Conservation (phyloP, 1,140 invertebrate genomes). For the Drosophila albomicans region DNA sequence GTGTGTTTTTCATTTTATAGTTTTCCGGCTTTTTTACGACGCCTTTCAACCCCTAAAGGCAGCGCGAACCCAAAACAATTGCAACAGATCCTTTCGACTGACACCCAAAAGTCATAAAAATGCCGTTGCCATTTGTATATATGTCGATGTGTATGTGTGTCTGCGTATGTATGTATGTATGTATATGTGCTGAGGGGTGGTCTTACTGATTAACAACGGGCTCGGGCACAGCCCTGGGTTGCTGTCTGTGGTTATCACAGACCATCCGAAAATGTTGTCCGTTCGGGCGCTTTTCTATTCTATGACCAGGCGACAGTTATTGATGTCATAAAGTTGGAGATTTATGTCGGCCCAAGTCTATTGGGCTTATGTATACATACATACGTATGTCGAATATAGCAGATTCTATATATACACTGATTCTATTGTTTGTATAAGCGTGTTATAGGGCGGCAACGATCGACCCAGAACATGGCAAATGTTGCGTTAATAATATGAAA, state of each 20-base stretch:
- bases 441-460: slow-evolving; percentile 43
- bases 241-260: slow-evolving; percentile 63
- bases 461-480: slow-evolving; percentile 48
- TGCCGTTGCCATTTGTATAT: slow-evolving; percentile 70
- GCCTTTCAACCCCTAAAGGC: slow-evolving; percentile 69
- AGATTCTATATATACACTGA: slow-evolving; percentile 9
- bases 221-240: slow-evolving; percentile 53
- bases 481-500: slow-evolving; percentile 68
- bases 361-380: slow-evolving; percentile 58
- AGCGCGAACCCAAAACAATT: slow-evolving; percentile 68
- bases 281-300: slow-evolving; percentile 51
- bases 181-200: slow-evolving; percentile 43
- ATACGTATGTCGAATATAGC: slow-evolving; percentile 6
- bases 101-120: slow-evolving; percentile 78
- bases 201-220: slow-evolving; percentile 61
- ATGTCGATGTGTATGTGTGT: slow-evolving; percentile 21
- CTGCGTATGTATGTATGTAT: neutral
- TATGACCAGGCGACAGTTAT: slow-evolving; percentile 78
- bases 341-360: slow-evolving; percentile 65
- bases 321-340: slow-evolving; percentile 84
- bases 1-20: slow-evolving; percentile 81
- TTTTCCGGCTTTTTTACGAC: slow-evolving; percentile 80
- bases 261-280: slow-evolving; percentile 60
- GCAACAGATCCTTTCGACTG: slow-evolving; percentile 72
- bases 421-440: slow-evolving; percentile 35